Conservation (phyloP, 2,888 invertebrate species). For the Acheta domesticus region DNA sequence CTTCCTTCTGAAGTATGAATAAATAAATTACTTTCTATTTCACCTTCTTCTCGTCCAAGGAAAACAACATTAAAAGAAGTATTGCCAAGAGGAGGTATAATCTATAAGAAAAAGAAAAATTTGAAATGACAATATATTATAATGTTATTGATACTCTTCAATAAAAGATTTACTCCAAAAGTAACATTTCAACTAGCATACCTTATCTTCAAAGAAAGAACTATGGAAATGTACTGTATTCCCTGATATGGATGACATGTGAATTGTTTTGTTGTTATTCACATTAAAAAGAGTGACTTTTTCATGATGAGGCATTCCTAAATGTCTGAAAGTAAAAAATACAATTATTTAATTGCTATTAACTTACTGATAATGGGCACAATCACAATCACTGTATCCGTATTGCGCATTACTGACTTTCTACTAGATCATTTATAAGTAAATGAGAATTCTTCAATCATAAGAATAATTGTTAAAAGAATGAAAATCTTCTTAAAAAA, state of each 20-base stretch:
- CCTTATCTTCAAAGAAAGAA: conserved; percentile 94
- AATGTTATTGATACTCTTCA: neutral
- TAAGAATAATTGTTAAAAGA: no score
- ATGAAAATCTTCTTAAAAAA: no score
- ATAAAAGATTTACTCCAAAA: neutral
- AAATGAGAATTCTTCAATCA: no score
- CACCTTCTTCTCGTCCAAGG: conserved; percentile 86
- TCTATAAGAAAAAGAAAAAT: conserved; percentile 53
- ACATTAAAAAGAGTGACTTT: conserved; percentile 84
- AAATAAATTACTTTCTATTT: conserved; percentile 80
- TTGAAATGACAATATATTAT: conserved; percentile 19
- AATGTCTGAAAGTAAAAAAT: conserved; percentile 58
- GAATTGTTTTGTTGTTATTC: conserved; percentile 80
- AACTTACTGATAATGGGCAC: no score
- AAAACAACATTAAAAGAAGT: conserved; percentile 95
- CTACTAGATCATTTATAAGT: no score
- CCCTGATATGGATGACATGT: conserved; percentile 90
- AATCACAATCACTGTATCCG: no score
- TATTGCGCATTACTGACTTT: no score
- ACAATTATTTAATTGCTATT: no score
- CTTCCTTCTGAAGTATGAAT: conserved; percentile 94
- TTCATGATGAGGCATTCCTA: conserved; percentile 83
- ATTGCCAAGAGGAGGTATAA: conserved; percentile 84
- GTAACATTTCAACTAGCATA: conserved; percentile 47
- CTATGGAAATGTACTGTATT: conserved; percentile 94